Evolutionary conservation across 2,888 invertebrate species (phyloP), one percentile per base, ranked within the genome.

Genomic region (Amblyjoppa fuscipennis): DNA sequence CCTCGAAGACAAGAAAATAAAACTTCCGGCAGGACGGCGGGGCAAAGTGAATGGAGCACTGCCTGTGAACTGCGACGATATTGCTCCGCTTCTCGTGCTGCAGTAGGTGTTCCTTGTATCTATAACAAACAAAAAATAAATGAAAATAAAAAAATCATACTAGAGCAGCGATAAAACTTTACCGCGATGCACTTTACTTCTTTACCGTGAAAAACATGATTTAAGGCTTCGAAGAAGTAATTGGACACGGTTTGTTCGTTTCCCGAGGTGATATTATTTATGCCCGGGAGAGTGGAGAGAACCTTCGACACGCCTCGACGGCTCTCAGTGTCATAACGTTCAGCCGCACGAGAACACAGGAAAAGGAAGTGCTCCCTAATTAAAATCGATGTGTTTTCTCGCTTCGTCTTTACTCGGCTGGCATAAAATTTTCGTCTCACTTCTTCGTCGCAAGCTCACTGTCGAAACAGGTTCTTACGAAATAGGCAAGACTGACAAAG

Each of bases 241-340:
- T 88, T 88, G 84, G 87, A 85, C 81, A 85, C 84, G 85, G 77
- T 87, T 81, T 85, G 81, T 66, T 80, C 79, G 81, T 81, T 85
- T 86, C 80, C 83, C 70, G 31, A 81, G 31, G 71, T 83, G 51
- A 85, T 84, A 77, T 82, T 78, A 56, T 82, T 87, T 75, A 76
- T 77, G 76, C 71, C 34, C 56, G 66, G 66, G 56, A 74, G 53
- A 31, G 28, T 45, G 71, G 59, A 56, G 61, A 53, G 80, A 83
- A 77, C 45, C 85, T 83, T 84, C 66, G 84, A 83, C 73, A 81
- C 81, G 87, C 79, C 61, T 86, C 84, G 86, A 81, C 70, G 84
- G 78, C 11, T 85, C 74, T 71, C 79, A 51, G 78, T 86, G 86
- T 86, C 86, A 86, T 81, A 78, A 81, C 77, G 53, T 34, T 53